A percentile compares a stretch with the other conserved stretches of the same genome.
Evolutionary conservation across 2,113 vertebrate species (phyloP).

Genomic region (Percina caprodes): DNA sequence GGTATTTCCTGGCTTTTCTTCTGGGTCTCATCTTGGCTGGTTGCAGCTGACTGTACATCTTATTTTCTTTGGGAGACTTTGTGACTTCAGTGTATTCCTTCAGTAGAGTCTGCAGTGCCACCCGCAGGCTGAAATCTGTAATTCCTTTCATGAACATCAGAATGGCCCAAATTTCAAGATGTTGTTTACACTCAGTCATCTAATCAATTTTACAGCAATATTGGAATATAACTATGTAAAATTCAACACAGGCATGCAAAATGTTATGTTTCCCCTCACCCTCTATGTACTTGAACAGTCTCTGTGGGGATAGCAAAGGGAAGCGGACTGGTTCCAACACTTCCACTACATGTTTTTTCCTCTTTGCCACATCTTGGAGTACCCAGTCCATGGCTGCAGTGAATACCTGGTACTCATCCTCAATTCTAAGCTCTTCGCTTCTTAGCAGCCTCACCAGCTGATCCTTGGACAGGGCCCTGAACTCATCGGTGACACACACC

Average conservation of each 20-base stretch:
- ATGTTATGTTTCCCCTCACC: constrained; percentile 78
- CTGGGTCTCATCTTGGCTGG: constrained; percentile 92
- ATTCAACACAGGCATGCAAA: not conserved
- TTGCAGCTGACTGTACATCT: constrained; percentile 90
- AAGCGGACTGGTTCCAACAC: constrained; percentile 95
- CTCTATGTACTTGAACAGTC: constrained; percentile 95
- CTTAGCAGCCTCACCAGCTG: constrained; percentile 91
- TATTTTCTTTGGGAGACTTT: constrained; percentile 94
- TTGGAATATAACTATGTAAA: not conserved
- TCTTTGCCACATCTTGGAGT: constrained; percentile 89
- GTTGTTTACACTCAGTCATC: not conserved
- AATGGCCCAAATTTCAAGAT: not conserved
- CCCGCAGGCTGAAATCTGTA: constrained; percentile 95
- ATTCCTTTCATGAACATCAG: constrained; percentile 82
- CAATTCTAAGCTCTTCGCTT: constrained; percentile 95
- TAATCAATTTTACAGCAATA: not conserved
- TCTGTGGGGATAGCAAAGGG: constrained; percentile 92
- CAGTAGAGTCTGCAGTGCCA: constrained; percentile 97
- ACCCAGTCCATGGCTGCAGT: constrained; percentile 95
- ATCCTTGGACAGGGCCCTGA: constrained; percentile 90
- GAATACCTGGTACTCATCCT: constrained; percentile 98
- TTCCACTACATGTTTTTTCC: constrained; percentile 94
- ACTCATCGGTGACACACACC: constrained; percentile 90
- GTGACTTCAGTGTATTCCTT: constrained; percentile 95
- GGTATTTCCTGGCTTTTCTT: constrained; percentile 97